A percentile compares a stretch with the other conserved stretches of the same genome.
Evolutionary conservation across 2,113 vertebrate species (phyloP).

Genomic region (Protomyctophum bolini): DNA sequence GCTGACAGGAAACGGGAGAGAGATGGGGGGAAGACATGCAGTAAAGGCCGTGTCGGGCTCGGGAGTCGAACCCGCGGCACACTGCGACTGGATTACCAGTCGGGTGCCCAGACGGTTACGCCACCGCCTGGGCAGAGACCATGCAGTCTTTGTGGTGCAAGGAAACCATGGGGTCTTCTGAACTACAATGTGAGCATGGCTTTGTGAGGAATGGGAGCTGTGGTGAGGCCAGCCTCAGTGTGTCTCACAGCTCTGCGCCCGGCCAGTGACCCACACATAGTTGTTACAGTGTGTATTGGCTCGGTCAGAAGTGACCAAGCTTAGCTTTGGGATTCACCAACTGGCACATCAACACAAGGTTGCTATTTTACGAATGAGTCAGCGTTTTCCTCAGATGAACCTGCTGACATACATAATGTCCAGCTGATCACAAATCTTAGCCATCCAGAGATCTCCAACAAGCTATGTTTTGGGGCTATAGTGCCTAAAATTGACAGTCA

Average conservation of each 20-base stretch:
- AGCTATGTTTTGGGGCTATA: not conserved
- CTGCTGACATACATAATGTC: slow-evolving; percentile 27
- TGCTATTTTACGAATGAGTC: not conserved
- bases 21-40: no score
- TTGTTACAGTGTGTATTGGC: slow-evolving; percentile 5
- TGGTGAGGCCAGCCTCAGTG: slow-evolving; percentile 28
- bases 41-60: no score
- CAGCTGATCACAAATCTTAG: slow-evolving; percentile 42
- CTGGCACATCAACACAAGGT: slow-evolving; percentile 11
- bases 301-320: slow-evolving; percentile 25
- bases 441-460: slow-evolving; percentile 18
- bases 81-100: no score
- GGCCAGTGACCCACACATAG: slow-evolving; percentile 26
- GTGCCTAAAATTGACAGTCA: not conserved
- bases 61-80: no score
- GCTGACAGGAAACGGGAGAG: no score
- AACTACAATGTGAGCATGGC: slow-evolving; percentile 25
- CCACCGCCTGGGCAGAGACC: no score
- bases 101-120: no score
- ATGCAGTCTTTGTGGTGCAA: slow-evolving; percentile 6
- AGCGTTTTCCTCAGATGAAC: slow-evolving; percentile 34
- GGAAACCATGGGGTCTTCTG: slow-evolving; percentile 23
- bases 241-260: slow-evolving; percentile 4
- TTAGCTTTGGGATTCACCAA: slow-evolving; percentile 2
- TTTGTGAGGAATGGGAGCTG: slow-evolving; percentile 40